Conservation (phyloP, 2,888 invertebrate species). For the Drosophila parthenogenetica region DNA sequence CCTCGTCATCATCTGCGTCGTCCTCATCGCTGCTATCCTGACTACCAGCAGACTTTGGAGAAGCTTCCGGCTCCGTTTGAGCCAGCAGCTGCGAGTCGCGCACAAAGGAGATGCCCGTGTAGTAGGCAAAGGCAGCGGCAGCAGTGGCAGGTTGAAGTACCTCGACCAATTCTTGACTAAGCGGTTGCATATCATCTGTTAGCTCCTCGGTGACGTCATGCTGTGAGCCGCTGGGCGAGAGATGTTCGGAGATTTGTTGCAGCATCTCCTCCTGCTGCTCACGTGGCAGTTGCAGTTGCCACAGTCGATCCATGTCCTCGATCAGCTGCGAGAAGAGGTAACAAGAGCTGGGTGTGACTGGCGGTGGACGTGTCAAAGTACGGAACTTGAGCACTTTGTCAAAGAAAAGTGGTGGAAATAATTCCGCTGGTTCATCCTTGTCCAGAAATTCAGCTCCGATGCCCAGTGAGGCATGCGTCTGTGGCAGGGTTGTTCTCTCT, state of each 20-base stretch:
- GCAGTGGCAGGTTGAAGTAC: slow-evolving; percentile 67
- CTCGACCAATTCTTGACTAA: slow-evolving; percentile 65
- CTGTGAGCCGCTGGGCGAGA: slow-evolving; percentile 63
- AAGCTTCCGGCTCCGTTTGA: slow-evolving; percentile 39
- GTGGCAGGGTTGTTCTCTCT: not conserved
- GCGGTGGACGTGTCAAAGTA: slow-evolving; percentile 25
- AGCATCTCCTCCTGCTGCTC: slow-evolving; percentile 75
- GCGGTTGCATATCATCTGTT: slow-evolving; percentile 47
- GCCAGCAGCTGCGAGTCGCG: slow-evolving; percentile 60
- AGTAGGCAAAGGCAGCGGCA: slow-evolving; percentile 74
- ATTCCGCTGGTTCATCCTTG: slow-evolving; percentile 79
- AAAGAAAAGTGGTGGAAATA: slow-evolving; percentile 78
- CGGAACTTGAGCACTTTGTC: slow-evolving; percentile 82
- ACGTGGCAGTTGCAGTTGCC: slow-evolving; percentile 77
- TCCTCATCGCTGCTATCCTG: slow-evolving; percentile 69
- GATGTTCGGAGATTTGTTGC: slow-evolving; percentile 77
- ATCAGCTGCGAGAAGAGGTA: slow-evolving; percentile 83
- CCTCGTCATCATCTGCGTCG: slow-evolving; percentile 68
- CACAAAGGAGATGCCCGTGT: slow-evolving; percentile 78
- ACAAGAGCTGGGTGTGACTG: slow-evolving; percentile 30
- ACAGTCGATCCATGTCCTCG: slow-evolving; percentile 83
- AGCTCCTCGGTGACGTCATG: slow-evolving; percentile 41
- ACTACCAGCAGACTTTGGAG: slow-evolving; percentile 46
- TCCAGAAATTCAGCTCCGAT: slow-evolving; percentile 78
- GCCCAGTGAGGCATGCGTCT: slow-evolving; percentile 20